A percentile compares a stretch with the other conserved stretches of the same genome.
Evolutionary conservation across 2,888 invertebrate genomes (phyloP).

Genomic region (Minunthozetes semirufus): DNA sequence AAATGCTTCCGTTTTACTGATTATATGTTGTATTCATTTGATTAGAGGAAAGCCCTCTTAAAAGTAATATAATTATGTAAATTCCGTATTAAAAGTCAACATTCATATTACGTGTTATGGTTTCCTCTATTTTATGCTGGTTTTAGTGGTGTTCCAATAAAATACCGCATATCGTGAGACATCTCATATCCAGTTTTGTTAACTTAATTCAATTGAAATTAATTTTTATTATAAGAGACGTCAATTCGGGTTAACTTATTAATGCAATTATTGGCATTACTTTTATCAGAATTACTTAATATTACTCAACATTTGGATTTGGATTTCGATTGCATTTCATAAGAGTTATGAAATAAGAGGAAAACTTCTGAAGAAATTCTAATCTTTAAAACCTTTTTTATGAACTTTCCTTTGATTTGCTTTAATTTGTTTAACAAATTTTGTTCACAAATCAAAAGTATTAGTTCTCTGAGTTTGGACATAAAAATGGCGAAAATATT

Average conservation of each 20-base stretch:
- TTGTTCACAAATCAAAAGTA: no score
- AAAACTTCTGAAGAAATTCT: no score
- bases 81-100: neutral
- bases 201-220: neutral
- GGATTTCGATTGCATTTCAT: no score
- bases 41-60: neutral
- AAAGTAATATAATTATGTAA: neutral
- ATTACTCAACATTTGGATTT: no score
- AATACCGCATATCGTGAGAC: slow-evolving; percentile 3
- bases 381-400: no score
- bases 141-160: neutral
- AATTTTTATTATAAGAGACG: neutral
- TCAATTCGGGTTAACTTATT: no score
- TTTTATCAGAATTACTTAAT: neutral
- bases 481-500: no score
- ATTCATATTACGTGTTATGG: neutral
- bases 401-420: no score
- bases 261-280: no score
- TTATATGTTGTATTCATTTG: neutral
- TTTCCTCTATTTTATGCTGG: neutral
- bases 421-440: no score
- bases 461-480: no score
- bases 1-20: slow-evolving; percentile 13
- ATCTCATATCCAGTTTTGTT: slow-evolving; percentile 1
- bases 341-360: no score